These are phyloP conservation scores for Australoheros scitulus DNA, from an alignment of 2,113 vertebrate species.

Conservation along the genomic window DNA sequence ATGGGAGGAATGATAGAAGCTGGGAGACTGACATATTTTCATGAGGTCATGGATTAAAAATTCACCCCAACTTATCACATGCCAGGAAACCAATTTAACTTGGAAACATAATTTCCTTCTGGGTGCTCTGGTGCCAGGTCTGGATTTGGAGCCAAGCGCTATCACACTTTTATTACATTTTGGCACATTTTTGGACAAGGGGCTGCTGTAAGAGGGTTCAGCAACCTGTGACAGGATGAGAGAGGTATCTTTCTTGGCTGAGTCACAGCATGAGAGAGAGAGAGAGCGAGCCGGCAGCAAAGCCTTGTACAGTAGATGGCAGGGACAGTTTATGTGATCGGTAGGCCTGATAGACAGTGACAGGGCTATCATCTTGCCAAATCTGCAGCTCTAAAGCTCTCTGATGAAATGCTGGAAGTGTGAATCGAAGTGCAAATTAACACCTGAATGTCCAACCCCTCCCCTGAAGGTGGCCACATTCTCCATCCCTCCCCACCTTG, in stretches of 20 bases:
- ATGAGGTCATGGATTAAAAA: slow-evolving; percentile 65
- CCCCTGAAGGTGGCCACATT: background rate
- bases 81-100: slow-evolving; percentile 70
- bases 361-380: slow-evolving; percentile 43
- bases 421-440: slow-evolving; percentile 65
- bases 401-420: slow-evolving; percentile 66
- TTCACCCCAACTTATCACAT: slow-evolving; percentile 63
- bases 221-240: slow-evolving; percentile 41
- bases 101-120: slow-evolving; percentile 61
- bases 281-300: slow-evolving; percentile 10
- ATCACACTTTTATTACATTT: slow-evolving; percentile 65
- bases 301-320: slow-evolving; percentile 44
- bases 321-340: slow-evolving; percentile 42
- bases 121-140: slow-evolving; percentile 42
- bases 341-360: slow-evolving; percentile 47
- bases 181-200: slow-evolving; percentile 59
- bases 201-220: slow-evolving; percentile 41
- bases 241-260: slow-evolving; percentile 44
- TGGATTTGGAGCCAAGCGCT: slow-evolving; percentile 46
- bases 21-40: slow-evolving; percentile 56
- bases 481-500: slow-evolving; percentile 16
- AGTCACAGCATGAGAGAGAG: slow-evolving; percentile 5
- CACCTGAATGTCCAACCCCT: slow-evolving; percentile 29
- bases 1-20: slow-evolving; percentile 40
- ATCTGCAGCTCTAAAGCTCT: slow-evolving; percentile 36